Base-by-base conservation (phyloP, 2,113 vertebrate species). In the Clinocottus analis region DNA sequence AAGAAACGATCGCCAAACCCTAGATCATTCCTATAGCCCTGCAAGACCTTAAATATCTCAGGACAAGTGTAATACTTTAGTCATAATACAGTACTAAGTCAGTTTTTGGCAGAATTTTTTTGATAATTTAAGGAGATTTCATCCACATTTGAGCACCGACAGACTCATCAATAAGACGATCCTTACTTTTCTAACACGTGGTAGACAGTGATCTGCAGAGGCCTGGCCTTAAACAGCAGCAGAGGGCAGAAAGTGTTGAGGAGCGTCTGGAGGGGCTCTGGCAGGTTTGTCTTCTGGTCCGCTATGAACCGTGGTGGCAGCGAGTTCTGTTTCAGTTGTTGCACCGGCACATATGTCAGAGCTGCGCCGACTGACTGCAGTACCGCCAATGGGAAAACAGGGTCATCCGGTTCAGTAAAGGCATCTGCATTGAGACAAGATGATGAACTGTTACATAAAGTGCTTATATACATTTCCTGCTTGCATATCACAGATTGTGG, bases 161-260 rank as follows among this genome's bases (percentile, higher is more conserved):
- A 16, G 10, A 41, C 4, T 21, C 19, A 11, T 1, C 23, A 0
- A 37, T 2, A 61, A 68, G 3, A 13, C 55, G 72, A 29, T 1
- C 10, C 96, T 95, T 96, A 99, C 98, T 97, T 99, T 87, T 96
- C 93, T n/a, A 99, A 90, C 84, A 99, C 92, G 66, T 95, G 95
- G 88, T 96, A 98, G 71, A 94, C 93, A 0, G 96, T 90, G 61
- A 98, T 93, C 87, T 99, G 98, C 71, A 99, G 95, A 25, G 97
- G 95, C 56, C 97, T 94, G 76, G 96, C 95, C 85, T 93, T 94
- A 86, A 96, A 97, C 73, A 98, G 95, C 68, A 99, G 91, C 85
- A 98, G 84, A 0, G 98, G 97, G 49, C 94, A 94, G 45, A 99
- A 88, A 0, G 96, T 98, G 80, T 98, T 98, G 65, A 99, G 93